Conservation (phyloP, 2,797 vertebrate genomes). For the Vireo griseus region DNA sequence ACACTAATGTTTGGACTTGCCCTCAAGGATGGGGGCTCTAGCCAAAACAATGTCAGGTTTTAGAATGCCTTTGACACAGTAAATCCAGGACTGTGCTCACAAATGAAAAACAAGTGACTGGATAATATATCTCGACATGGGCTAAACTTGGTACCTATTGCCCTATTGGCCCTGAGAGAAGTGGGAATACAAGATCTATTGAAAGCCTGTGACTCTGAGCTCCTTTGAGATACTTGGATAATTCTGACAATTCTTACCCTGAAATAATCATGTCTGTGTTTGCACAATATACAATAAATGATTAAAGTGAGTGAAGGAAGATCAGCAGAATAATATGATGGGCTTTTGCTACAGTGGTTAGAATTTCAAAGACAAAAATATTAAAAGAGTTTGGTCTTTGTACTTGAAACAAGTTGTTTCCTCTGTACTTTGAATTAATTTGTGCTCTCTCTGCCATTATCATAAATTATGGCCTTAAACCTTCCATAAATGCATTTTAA, state of each 20-base stretch:
- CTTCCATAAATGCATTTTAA: conserved; percentile 72
- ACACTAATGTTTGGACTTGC: background rate
- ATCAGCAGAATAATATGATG: background rate
- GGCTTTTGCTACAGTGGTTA: background rate
- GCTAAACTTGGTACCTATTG: background rate
- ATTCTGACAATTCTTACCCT: background rate
- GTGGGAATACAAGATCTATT: background rate
- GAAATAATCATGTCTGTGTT: background rate
- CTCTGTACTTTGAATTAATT: conserved; percentile 70
- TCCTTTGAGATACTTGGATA: background rate
- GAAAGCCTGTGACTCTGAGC: background rate
- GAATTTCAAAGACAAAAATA: conserved; percentile 28
- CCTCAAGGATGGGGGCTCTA: background rate
- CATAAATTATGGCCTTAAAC: conserved; percentile 69
- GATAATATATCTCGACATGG: background rate
- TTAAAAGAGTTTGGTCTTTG: conserved; percentile 10
- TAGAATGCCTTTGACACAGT: background rate
- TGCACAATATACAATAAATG: background rate
- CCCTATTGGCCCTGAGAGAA: background rate
- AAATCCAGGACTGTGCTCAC: background rate
- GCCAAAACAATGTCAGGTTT: background rate
- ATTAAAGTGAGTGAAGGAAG: background rate
- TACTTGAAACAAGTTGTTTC: conserved; percentile 56
- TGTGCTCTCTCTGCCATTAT: conserved; percentile 64
- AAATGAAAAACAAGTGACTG: background rate